Base-by-base conservation (phyloP, 2,888 invertebrate species). In the Lomographa bimaculata region DNA sequence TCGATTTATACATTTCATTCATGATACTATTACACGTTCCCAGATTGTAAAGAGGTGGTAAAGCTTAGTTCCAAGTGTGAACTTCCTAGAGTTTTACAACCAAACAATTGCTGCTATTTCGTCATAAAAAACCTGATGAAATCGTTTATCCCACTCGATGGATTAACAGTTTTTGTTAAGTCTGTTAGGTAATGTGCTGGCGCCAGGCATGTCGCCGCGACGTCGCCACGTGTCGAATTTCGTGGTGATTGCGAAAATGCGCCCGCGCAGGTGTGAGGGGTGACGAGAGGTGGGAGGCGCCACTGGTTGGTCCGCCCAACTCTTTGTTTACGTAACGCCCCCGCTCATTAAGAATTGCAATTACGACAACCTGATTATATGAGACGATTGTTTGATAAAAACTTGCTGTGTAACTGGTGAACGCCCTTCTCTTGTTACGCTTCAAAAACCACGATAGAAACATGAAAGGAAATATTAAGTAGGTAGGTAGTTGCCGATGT, bases 281-380 rank as follows among this genome's bases (percentile, higher is more conserved):
- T 50, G 50, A 42, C 46, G 50, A 57, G 26, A 9, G 9, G 25
- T 17, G 33, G 39, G 54, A 60, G 49, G 58, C 56, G 66, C 75
- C 77, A 59, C 75, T 73, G 72, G 76, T 81, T 70, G 82, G 71
- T 69, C 83, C 87, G 85, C 87, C 87, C 86, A 82, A 70, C 77
- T 79, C 83, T 84, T 86, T 86, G 86, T 86, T 86, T 83, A 84
- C 73, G 82, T 75, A 77, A 83, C 87, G 84, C 86, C 87, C 83
- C 73, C 75, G 59, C 73, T 81, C 76, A 82, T 85, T 85, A 83
- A 62, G 57, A 71, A 65, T 65, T 65, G 66, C 64, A 62, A 69
- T 71, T 72, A 74, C 65, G 71, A 77, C 72, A 64, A 37, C 48
- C 49, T 46, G 44, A 56, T 46, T 46, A 46, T n/a, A n/a, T 46